These are phyloP conservation scores for Rhinogobius similis DNA, from an alignment of 2,113 vertebrate species.

Conservation along the genomic window DNA sequence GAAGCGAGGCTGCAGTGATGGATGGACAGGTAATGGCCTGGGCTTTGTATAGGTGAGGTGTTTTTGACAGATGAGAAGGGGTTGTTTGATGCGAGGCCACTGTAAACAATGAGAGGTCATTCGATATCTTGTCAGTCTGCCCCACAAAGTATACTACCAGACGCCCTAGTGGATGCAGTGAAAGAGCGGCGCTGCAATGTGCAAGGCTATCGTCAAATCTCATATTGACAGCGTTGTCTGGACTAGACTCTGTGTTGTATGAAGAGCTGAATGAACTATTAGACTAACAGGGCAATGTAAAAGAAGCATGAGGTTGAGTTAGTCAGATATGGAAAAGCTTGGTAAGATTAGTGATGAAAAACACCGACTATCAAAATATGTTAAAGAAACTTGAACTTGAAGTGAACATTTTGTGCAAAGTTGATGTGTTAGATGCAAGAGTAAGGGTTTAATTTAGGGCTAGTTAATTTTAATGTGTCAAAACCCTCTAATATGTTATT, in stretches of 20 bases:
- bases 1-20: constrained; percentile 28
- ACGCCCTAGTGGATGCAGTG: not conserved
- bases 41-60: constrained; percentile 1
- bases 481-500: too few relatives aligned
- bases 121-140: constrained; percentile 8
- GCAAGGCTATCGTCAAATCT: not conserved
- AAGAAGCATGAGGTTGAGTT: not conserved
- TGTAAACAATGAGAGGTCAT: constrained; percentile 12
- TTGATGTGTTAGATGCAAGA: too few relatives aligned
- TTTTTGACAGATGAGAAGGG: constrained; percentile 23
- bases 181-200: not conserved
- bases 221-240: not conserved
- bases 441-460: too few relatives aligned
- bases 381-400: too few relatives aligned
- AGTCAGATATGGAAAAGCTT: too few relatives aligned
- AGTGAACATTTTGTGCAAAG: too few relatives aligned
- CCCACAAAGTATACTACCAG: not conserved
- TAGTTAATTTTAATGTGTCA: too few relatives aligned
- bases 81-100: constrained; percentile 19
- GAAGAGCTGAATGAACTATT: not conserved
- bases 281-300: not conserved
- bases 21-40: constrained; percentile 16
- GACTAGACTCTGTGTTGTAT: not conserved
- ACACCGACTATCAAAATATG: too few relatives aligned
- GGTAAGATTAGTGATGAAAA: too few relatives aligned